Percentiles rank a stretch among this genome's conserved stretches.
Evolutionary conservation across 35 echinoderm and acorn worm genomes (phyloP).

Genomic region (Heliocidaris tuberculata): DNA sequence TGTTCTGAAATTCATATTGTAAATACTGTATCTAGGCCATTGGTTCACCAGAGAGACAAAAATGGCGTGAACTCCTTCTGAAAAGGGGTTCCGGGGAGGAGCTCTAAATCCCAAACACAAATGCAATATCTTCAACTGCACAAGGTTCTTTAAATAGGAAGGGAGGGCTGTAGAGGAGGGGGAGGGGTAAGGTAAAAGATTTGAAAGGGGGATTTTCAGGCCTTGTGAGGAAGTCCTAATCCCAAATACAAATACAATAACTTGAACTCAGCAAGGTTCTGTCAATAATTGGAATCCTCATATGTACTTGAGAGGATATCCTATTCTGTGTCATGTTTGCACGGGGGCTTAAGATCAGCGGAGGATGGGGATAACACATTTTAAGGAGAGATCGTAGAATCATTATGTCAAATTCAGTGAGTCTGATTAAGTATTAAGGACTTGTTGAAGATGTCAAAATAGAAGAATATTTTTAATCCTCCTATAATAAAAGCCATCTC

Average conservation of each 20-base stretch:
- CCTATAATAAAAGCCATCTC: no score
- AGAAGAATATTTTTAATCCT: no score
- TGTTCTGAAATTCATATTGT: background rate
- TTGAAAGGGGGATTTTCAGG: no score
- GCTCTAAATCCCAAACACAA: background rate
- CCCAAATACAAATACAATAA: background rate
- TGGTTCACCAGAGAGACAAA: background rate
- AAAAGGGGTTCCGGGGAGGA: background rate
- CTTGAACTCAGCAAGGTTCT: background rate
- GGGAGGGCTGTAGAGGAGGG: no score
- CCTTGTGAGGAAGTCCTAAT: background rate
- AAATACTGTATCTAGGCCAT: background rate
- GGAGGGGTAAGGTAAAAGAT: no score
- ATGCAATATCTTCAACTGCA: background rate
- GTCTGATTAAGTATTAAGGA: no score
- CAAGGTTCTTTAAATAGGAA: background rate
- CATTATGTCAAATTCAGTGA: no score
- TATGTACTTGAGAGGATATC: background rate
- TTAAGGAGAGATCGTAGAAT: no score
- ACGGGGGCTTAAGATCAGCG: background rate
- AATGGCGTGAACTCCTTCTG: background rate
- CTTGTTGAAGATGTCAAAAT: no score
- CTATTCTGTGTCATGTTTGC: background rate
- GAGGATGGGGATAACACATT: no score
- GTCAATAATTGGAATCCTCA: background rate